Evolutionary conservation across 2,113 vertebrate genomes (phyloP), one percentile per base, ranked within the genome.

Genomic region (Serilophus lunatus): DNA sequence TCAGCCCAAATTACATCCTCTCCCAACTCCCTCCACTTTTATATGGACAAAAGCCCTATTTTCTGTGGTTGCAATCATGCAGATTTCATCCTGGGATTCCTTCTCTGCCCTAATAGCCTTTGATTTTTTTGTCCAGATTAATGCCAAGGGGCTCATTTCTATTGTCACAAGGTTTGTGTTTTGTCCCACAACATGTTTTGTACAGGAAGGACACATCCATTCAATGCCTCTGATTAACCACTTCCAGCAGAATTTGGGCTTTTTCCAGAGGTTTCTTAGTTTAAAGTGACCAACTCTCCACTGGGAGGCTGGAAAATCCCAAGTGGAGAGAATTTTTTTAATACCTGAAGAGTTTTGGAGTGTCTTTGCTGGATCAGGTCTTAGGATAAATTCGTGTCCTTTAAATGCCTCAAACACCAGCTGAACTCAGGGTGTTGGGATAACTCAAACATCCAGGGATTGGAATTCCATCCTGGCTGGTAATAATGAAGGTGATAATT

Each of bases 161-260:
- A 12, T 56, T 81, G 80, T 95, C 85, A 94, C 59, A 90, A 86
- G 86, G 79, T 82, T 90, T 70, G 28, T 28, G 64, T 47, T 94
- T 56, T 78, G 76, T 70, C 51, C 60, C 71, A 7, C 56, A 40
- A 82, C 50, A 11, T 68, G 72, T 49, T 90, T 90, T 83, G 79
- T 88, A 74, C 92, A 86, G 94, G 92, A 97, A 97, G 85, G 74
- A 74, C 33, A 44, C 56, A 45, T 13, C 82, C 69, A 54, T 93
- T 94, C 92, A 42, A 38, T 16, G 45, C 56, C 26, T 88, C 64
- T 49, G 13, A 35, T 94, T 95, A 97, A 92, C 83, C 88, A 20
- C 63, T 97, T 92, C 85, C 93, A 93, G 49, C 85, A 94, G 24
- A 81, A 94, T 88, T 40, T 74, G 24, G 28, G 38, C 81, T 97